Conservation (phyloP, 2,113 vertebrate species). For the Odocoileus virginianus region DNA sequence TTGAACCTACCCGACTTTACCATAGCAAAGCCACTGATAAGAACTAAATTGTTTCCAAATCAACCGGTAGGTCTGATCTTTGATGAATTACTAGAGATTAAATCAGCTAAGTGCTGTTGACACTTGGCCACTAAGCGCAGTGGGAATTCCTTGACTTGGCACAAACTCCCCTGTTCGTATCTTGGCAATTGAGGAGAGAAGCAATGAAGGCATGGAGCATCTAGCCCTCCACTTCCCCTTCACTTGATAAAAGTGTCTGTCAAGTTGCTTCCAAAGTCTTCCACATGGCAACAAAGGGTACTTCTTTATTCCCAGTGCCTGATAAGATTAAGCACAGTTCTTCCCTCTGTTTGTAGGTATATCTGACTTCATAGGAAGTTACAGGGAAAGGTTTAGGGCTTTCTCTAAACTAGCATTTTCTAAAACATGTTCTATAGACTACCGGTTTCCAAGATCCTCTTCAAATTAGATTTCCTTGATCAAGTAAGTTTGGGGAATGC, state of each 20-base stretch:
- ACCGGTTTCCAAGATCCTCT: background rate
- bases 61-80: conserved; percentile 34
- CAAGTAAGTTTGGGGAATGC: background rate
- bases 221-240: background rate
- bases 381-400: background rate
- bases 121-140: background rate
- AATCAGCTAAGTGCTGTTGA: conserved; percentile 43
- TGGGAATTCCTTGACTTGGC: background rate
- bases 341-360: background rate
- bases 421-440: background rate
- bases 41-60: conserved; percentile 11
- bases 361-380: background rate
- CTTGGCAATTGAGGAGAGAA: background rate
- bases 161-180: background rate
- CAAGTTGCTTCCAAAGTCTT: background rate
- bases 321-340: background rate
- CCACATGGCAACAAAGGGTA: background rate
- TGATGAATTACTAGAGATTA: conserved; percentile 36
- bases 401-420: conserved; percentile 15
- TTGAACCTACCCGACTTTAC: background rate
- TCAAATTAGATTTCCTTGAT: background rate
- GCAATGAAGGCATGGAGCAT: background rate
- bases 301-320: background rate
- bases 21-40: background rate
- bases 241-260: background rate